These are phyloP conservation scores for Drosophila nr. fundita DNA, from an alignment of 2,888 invertebrate species.

Conservation along the genomic window DNA sequence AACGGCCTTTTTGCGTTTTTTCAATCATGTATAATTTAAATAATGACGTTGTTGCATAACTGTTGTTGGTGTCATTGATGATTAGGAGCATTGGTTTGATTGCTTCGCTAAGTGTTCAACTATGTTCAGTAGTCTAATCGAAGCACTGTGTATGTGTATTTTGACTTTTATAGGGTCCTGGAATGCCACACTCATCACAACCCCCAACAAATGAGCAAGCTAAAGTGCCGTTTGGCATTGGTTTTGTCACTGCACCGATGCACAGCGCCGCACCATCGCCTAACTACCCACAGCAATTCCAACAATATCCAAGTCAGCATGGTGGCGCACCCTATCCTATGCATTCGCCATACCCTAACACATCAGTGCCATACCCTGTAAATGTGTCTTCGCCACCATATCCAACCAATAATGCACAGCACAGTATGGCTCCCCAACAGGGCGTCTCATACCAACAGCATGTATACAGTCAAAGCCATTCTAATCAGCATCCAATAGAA, in stretches of 20 bases:
- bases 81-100: constrained; percentile 1
- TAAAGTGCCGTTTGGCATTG: constrained; percentile 83
- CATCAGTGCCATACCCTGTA: constrained; percentile 57
- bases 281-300: constrained; percentile 52
- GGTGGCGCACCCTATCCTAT: constrained; percentile 58
- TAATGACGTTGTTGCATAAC: background rate
- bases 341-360: constrained; percentile 51
- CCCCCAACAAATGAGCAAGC: constrained; percentile 62
- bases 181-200: constrained; percentile 81
- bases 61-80: background rate
- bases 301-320: constrained; percentile 52
- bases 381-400: constrained; percentile 32
- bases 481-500: constrained; percentile 37
- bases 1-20: background rate
- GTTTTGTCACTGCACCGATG: constrained; percentile 77
- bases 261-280: constrained; percentile 66
- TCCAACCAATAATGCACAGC: constrained; percentile 10
- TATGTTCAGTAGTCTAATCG: constrained; percentile 26
- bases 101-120: background rate
- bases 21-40: background rate
- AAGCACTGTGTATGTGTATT: constrained; percentile 31
- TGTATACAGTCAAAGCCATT: constrained; percentile 28
- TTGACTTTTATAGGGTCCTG: constrained; percentile 84
- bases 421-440: constrained; percentile 8
- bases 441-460: constrained; percentile 43